A percentile compares a stretch with the other conserved stretches of the same genome.
Conservation (phyloP, 2,113 vertebrate species). For the Elgaria multicarinata region DNA sequence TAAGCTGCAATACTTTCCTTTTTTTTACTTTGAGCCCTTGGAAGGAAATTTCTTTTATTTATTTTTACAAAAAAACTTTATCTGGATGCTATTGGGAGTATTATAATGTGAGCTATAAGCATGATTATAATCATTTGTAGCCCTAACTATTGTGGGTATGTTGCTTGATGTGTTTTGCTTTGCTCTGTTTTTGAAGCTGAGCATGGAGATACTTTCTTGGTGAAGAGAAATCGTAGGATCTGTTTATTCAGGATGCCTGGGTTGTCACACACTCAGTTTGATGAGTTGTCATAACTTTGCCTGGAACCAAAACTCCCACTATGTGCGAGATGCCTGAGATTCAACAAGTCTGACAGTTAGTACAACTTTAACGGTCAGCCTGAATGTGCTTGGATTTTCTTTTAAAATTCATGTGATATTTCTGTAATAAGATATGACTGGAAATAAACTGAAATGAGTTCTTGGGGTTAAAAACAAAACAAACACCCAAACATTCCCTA, state of each 20-base stretch:
- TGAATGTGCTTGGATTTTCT: constrained; percentile 5
- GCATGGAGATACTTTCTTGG: background rate
- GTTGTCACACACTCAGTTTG: background rate
- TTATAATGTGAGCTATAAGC: background rate
- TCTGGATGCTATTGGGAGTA: background rate
- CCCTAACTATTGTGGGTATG: background rate
- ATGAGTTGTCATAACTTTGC: background rate
- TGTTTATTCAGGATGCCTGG: background rate
- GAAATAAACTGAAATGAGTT: background rate
- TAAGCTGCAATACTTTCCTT: too few species aligned
- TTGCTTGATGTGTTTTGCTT: background rate
- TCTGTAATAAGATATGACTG: background rate
- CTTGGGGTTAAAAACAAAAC: too few species aligned
- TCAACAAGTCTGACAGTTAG: background rate
- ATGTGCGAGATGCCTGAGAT: background rate
- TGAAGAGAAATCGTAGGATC: background rate
- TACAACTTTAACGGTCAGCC: background rate
- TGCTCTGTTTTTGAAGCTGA: background rate
- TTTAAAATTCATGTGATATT: background rate
- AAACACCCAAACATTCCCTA: background rate
- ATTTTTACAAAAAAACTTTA: background rate
- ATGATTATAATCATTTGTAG: background rate
- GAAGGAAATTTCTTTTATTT: background rate
- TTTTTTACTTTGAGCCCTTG: background rate
- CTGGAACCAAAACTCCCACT: background rate